Evolutionary conservation across 2,113 vertebrate species (phyloP).

Genomic region (Pimephales promelas): DNA sequence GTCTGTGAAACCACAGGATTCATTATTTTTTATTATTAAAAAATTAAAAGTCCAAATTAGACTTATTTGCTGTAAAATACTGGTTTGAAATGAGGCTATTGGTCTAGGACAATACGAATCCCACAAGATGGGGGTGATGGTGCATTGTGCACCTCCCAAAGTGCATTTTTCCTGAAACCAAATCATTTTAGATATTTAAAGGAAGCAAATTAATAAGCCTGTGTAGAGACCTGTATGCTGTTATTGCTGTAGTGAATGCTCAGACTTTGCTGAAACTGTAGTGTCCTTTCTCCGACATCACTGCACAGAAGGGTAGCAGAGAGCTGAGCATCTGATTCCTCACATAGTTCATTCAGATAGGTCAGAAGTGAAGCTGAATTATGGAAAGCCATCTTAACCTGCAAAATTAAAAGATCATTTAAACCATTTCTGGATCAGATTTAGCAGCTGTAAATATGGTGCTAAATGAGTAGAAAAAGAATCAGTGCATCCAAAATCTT

Average conservation of each 20-base stretch:
- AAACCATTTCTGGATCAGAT: not conserved
- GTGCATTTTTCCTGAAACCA: not conserved
- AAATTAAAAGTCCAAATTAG: not conserved
- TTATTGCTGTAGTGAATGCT: conserved; percentile 81
- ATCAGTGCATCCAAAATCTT: too few relatives aligned
- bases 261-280: conserved; percentile 80
- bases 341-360: conserved; percentile 68
- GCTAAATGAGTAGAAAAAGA: too few relatives aligned
- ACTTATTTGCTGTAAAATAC: not conserved
- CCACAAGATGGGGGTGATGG: not conserved
- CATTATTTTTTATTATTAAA: not conserved
- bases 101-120: not conserved
- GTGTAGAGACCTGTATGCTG: conserved; percentile 76
- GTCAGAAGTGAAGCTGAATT: conserved; percentile 81
- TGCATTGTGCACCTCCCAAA: not conserved
- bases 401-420: not conserved
- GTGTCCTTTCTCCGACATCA: conserved; percentile 69
- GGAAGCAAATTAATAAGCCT: not conserved
- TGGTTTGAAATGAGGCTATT: not conserved
- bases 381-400: conserved; percentile 89
- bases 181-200: not conserved
- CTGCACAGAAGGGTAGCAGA: conserved; percentile 70
- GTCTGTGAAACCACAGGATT: too few relatives aligned
- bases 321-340: conserved; percentile 66
- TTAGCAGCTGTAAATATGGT: not conserved